Evolutionary conservation across 2,888 invertebrate species (phyloP).

Genomic region (Halictus quadricinctus): DNA sequence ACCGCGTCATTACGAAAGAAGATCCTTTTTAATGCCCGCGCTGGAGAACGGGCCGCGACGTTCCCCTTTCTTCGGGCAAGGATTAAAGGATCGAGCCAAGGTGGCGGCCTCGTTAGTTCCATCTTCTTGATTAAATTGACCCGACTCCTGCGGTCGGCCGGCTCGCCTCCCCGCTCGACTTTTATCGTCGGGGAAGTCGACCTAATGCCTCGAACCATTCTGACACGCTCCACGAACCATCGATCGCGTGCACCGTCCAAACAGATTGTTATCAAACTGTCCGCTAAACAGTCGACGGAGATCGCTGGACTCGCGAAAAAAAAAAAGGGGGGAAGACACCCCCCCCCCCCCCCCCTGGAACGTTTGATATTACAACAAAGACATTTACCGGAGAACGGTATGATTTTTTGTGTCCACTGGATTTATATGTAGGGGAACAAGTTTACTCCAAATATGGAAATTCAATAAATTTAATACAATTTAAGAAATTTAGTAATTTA

Average conservation of each 20-base stretch:
- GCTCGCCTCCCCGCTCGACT: constrained; percentile 20
- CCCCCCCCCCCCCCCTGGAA: too few relatives aligned
- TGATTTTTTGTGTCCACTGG: too few relatives aligned
- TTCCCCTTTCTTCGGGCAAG: constrained; percentile 12
- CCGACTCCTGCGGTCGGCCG: constrained; percentile 33
- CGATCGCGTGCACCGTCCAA: constrained; percentile 13
- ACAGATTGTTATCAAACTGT: constrained; percentile 4
- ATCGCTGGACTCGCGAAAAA: background rate
- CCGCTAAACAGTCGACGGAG: constrained; percentile 1
- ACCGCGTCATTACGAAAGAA: constrained; percentile 29
- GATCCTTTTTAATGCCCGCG: constrained; percentile 37
- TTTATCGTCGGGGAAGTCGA: constrained; percentile 25
- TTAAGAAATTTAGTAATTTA: too few relatives aligned
- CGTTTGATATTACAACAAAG: too few relatives aligned
- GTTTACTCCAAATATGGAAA: too few relatives aligned
- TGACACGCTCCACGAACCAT: constrained; percentile 3
- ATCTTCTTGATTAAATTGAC: constrained; percentile 65
- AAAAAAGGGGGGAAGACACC: background rate
- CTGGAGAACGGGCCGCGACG: constrained; percentile 11
- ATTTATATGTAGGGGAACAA: too few relatives aligned
- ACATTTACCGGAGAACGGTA: too few relatives aligned
- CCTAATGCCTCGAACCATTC: background rate
- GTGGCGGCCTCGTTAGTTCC: constrained; percentile 51
- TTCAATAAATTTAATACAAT: too few relatives aligned
- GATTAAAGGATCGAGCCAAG: constrained; percentile 51